A percentile compares a stretch with the other conserved stretches of the same genome.
Conservation (phyloP, 2,888 invertebrate genomes). For the Ennomos fuscantarius region DNA sequence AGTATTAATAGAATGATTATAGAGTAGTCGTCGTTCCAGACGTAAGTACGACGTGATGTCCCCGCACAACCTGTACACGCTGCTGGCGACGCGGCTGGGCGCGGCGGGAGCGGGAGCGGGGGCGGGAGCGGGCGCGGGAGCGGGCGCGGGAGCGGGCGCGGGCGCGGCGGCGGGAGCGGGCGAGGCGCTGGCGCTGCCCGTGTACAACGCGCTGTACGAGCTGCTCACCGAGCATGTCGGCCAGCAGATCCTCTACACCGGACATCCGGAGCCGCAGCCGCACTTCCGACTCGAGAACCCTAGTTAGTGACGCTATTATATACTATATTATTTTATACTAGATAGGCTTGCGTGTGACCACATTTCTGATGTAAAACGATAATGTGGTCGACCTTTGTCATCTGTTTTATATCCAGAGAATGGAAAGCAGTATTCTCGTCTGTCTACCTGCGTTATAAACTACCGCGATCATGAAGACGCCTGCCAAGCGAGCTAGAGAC, state of each 20-base stretch:
- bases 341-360: too few relatives aligned
- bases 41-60: slow-evolving; percentile 99
- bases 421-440: too few relatives aligned
- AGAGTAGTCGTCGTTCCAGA: slow-evolving; percentile 75
- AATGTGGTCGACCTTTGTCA: too few relatives aligned
- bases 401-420: too few relatives aligned
- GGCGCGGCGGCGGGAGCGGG: slow-evolving; percentile 85
- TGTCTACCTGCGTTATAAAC: too few relatives aligned
- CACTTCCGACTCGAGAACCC: slow-evolving; percentile 98
- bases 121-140: too few relatives aligned
- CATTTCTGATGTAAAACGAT: too few relatives aligned
- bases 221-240: slow-evolving; percentile 99
- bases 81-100: slow-evolving; percentile 95
- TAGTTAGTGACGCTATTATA: slow-evolving; percentile 86
- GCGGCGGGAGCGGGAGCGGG: slow-evolving; percentile 58
- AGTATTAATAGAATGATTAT: too few relatives aligned
- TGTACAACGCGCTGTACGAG: slow-evolving; percentile 99
- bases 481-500: too few relatives aligned
- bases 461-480: too few relatives aligned
- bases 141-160: slow-evolving; percentile 78
- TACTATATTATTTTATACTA: too few relatives aligned
- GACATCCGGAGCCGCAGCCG: slow-evolving; percentile 97
- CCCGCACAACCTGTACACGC: slow-evolving; percentile 98
- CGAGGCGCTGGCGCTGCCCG: slow-evolving; percentile 95
- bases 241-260: slow-evolving; percentile 96